A percentile compares a stretch with the other conserved stretches of the same genome.
These are phyloP conservation scores for Oncorhynchus masou DNA, from an alignment of 2,113 vertebrate genomes.

Conservation along the genomic window DNA sequence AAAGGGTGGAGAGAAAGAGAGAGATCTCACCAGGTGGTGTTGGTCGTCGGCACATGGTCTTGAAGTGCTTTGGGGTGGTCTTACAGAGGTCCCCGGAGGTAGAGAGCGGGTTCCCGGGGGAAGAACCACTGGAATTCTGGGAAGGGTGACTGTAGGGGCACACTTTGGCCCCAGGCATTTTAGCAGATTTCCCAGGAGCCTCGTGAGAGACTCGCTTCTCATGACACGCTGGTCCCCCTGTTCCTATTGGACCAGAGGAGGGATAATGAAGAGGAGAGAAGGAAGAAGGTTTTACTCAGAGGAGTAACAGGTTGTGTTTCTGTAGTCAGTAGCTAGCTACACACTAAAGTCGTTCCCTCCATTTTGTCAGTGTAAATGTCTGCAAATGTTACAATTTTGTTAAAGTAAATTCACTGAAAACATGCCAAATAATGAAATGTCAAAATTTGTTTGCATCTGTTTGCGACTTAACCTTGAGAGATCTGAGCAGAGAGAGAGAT, in stretches of 20 bases:
- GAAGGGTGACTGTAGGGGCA: slow-evolving; percentile 87
- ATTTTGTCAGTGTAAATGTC: too few relatives aligned
- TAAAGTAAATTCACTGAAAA: too few relatives aligned
- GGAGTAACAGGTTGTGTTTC: too few relatives aligned
- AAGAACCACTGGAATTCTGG: slow-evolving; percentile 73
- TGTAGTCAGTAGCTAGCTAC: too few relatives aligned
- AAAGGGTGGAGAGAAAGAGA: too few relatives aligned
- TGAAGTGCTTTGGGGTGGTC: slow-evolving; percentile 91
- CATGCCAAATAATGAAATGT: too few relatives aligned
- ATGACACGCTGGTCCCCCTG: slow-evolving; percentile 66
- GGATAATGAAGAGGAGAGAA: background rate
- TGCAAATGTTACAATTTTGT: too few relatives aligned
- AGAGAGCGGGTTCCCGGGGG: slow-evolving; percentile 80
- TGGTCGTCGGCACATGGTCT: slow-evolving; percentile 89
- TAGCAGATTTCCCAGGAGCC: slow-evolving; percentile 76
- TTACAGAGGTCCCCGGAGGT: slow-evolving; percentile 91
- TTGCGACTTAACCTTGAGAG: too few relatives aligned
- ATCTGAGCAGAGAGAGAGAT: too few relatives aligned
- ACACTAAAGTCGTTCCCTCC: too few relatives aligned
- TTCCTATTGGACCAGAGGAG: slow-evolving; percentile 50
- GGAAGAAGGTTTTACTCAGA: too few relatives aligned
- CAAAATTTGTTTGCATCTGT: too few relatives aligned
- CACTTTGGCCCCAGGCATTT: slow-evolving; percentile 76
- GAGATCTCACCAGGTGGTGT: slow-evolving; percentile 79
- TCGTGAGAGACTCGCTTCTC: slow-evolving; percentile 77